These are phyloP conservation scores for Chiroxiphia lanceolata DNA, from an alignment of 2,797 vertebrate genomes.

Conservation along the genomic window DNA sequence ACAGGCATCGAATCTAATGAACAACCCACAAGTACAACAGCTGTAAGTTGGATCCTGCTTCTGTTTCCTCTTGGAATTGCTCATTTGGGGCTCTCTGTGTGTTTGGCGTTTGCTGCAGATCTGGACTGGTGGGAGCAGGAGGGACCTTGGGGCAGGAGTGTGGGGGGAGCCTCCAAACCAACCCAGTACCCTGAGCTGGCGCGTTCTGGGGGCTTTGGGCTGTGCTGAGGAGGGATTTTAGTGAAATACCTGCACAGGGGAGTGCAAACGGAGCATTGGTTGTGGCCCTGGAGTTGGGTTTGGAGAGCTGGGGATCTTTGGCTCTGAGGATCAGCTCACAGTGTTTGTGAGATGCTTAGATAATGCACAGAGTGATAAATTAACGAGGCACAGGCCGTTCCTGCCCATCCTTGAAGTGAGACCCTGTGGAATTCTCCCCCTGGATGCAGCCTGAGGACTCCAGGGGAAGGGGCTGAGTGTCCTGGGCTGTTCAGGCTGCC, in stretches of 20 bases:
- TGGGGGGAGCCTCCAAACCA: neutral
- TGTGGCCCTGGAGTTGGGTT: neutral
- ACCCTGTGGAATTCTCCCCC: neutral
- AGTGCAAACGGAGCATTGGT: neutral
- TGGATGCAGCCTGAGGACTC: neutral
- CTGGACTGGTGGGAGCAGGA: neutral
- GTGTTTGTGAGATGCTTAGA: neutral
- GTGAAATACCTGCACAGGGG: rapidly evolving
- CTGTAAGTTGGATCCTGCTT: constrained; percentile 81
- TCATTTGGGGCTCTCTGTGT: neutral
- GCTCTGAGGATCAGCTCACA: neutral
- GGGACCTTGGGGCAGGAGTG: neutral
- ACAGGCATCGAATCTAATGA: constrained; percentile 94
- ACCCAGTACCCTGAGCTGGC: rapidly evolving
- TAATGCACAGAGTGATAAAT: neutral
- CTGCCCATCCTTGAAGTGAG: neutral
- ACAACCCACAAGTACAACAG: constrained; percentile 93
- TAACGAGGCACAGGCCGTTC: neutral
- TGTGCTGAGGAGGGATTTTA: neutral
- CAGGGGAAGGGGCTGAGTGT: neutral
- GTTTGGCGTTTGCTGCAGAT: neutral
- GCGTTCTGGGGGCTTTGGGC: neutral
- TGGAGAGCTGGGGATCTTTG: neutral
- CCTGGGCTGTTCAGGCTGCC: neutral
- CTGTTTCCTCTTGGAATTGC: neutral